Evolutionary conservation across 2,888 invertebrate species (phyloP).

Genomic region (Trissoscelio sp.): DNA sequence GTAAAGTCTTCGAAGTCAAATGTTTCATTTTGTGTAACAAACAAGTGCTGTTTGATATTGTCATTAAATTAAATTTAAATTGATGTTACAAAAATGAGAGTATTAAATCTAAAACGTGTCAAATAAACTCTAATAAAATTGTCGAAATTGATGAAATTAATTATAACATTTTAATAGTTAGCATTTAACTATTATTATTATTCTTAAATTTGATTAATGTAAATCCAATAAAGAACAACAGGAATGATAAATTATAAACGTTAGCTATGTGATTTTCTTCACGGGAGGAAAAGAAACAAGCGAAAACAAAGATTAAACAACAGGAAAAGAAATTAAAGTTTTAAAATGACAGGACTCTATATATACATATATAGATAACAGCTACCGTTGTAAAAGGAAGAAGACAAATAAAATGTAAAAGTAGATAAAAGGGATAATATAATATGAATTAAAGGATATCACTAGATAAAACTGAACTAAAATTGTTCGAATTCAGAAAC

Average conservation of each 20-base stretch:
- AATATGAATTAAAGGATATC: not conserved
- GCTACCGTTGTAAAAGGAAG: not conserved
- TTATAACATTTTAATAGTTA: not conserved
- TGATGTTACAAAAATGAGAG: not conserved
- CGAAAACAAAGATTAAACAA: not conserved
- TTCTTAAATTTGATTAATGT: not conserved
- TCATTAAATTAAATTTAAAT: constrained; percentile 6
- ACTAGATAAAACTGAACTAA: not conserved
- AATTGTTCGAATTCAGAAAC: not conserved
- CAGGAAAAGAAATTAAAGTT: constrained; percentile 1
- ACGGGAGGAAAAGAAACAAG: not conserved
- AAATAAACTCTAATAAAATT: not conserved
- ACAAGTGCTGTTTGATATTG: not conserved
- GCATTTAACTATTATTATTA: too few relatives aligned
- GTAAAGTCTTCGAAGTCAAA: not conserved
- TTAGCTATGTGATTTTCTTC: not conserved
- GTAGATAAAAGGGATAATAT: not conserved
- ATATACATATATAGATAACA: not conserved
- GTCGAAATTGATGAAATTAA: not conserved
- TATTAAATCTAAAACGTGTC: not conserved
- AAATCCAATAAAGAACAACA: not conserved
- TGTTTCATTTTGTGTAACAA: constrained; percentile 1
- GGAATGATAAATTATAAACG: not conserved
- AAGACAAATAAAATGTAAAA: not conserved
- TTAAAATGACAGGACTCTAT: not conserved